Conservation (phyloP, 2,113 vertebrate species). For the Mesitornis unicolor region DNA sequence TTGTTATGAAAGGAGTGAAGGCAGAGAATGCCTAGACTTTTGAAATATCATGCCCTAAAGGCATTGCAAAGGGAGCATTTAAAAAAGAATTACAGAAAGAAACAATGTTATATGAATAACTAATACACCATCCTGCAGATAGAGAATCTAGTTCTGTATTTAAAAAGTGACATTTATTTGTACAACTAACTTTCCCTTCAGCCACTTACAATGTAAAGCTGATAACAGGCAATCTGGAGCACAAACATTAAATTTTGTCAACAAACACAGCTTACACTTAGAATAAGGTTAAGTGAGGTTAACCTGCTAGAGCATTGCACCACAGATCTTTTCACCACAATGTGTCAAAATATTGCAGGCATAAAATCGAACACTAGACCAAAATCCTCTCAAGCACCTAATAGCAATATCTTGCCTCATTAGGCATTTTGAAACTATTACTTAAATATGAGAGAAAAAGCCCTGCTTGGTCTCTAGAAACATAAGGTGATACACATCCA, state of each 20-base stretch:
- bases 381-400: background rate
- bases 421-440: background rate
- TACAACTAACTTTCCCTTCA: background rate
- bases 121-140: background rate
- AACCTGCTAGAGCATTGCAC: background rate
- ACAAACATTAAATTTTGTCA: background rate
- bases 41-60: background rate
- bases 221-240: background rate
- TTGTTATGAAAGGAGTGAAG: background rate
- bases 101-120: background rate
- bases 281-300: background rate
- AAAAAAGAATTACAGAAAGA: background rate
- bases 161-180: background rate
- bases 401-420: background rate
- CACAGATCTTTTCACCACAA: background rate
- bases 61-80: background rate
- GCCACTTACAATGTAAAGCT: background rate
- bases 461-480: background rate
- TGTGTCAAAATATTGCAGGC: background rate
- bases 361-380: background rate
- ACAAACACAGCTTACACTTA: background rate
- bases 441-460: background rate
- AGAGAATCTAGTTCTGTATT: background rate
- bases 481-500: background rate
- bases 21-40: background rate